Conservation (phyloP, 2,888 invertebrate species). For the Calameuta pallipes region DNA sequence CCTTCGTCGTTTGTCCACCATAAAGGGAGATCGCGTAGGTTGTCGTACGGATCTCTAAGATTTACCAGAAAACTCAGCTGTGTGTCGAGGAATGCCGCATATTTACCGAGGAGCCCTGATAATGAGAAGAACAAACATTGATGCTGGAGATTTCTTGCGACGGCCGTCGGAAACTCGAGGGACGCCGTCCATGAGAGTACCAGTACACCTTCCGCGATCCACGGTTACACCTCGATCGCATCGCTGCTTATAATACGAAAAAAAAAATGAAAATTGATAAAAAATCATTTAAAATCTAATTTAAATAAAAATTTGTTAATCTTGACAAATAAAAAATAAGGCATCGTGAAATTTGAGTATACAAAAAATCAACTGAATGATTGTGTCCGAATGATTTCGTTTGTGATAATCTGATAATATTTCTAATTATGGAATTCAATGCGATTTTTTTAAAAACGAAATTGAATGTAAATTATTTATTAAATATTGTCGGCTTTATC, state of each 20-base stretch:
- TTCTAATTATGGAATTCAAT: neutral
- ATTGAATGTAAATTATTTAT: neutral
- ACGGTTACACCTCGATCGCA: constrained; percentile 31
- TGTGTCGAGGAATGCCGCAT: constrained; percentile 32
- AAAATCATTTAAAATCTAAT: neutral
- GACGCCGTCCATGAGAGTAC: constrained; percentile 26
- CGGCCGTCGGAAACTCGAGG: constrained; percentile 39
- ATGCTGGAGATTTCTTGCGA: constrained; percentile 30
- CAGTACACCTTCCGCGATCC: constrained; percentile 34
- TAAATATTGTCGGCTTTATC: neutral
- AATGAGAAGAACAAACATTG: constrained; percentile 42
- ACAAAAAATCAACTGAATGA: neutral
- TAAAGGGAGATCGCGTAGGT: neutral
- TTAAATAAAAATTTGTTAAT: neutral
- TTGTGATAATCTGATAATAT: neutral
- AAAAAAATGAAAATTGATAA: neutral
- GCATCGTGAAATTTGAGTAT: neutral
- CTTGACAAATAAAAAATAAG: neutral
- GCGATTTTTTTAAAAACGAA: neutral
- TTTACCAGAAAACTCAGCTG: constrained; percentile 1
- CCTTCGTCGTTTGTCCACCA: neutral
- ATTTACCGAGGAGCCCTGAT: constrained; percentile 39
- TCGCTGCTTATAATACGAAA: neutral
- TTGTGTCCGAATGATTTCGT: neutral
- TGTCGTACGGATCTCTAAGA: neutral